Conservation (phyloP, 1,140 invertebrate genomes). For the Vanessa atalanta region DNA sequence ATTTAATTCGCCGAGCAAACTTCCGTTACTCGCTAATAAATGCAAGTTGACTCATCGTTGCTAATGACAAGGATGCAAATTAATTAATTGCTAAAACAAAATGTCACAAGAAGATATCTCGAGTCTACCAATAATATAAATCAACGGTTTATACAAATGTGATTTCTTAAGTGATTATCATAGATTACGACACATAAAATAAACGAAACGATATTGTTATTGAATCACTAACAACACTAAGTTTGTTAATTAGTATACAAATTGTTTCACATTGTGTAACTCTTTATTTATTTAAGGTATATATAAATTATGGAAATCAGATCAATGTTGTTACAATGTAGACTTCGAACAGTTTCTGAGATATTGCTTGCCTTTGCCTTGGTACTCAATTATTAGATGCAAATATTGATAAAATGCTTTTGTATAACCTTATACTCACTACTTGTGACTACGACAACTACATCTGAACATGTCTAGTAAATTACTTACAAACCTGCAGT, state of each 20-base stretch:
- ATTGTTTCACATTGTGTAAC: background rate
- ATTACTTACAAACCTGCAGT: no score
- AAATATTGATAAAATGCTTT: no score
- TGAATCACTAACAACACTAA: background rate
- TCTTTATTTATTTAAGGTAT: background rate
- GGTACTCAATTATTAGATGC: no score
- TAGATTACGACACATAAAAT: conserved; percentile 3
- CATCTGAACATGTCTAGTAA: no score
- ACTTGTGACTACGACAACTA: no score
- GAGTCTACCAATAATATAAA: background rate
- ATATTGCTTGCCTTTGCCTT: no score
- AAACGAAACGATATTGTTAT: background rate
- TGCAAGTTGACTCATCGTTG: conserved; percentile 42
- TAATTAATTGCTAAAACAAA: conserved; percentile 43
- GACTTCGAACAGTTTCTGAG: no score
- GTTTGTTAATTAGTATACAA: background rate
- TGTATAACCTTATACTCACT: no score
- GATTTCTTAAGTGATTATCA: conserved; percentile 6
- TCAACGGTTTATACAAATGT: background rate
- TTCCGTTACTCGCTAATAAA: conserved; percentile 48
- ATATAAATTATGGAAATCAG: no score
- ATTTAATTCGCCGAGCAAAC: conserved; percentile 43
- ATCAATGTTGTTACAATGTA: no score
- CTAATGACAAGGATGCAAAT: conserved; percentile 41
- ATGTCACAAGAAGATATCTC: conserved; percentile 34